These are phyloP conservation scores for Microctenopoma stevenorrisi DNA, from an alignment of 2,797 vertebrate genomes.

Conservation along the genomic window DNA sequence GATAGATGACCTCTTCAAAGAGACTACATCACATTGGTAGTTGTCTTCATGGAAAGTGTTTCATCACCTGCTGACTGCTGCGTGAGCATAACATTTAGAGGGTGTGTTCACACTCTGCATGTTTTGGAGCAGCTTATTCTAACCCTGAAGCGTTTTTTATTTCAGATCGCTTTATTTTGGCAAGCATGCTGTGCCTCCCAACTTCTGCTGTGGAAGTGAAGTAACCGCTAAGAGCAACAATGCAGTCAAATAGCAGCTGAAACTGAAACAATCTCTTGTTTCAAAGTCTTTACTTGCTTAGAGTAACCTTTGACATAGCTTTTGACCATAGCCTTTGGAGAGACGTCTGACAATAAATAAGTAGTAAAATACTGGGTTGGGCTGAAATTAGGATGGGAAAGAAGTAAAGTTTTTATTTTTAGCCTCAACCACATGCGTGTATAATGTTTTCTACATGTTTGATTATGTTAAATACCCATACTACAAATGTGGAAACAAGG, in stretches of 20 bases:
- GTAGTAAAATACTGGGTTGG: background rate
- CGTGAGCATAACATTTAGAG: constrained; percentile 30
- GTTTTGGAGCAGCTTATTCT: constrained; percentile 30
- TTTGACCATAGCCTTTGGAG: background rate
- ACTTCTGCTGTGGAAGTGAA: constrained; percentile 6
- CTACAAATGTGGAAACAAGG: background rate
- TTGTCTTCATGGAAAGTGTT: constrained; percentile 22
- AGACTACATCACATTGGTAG: constrained; percentile 7
- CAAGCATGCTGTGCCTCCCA: constrained; percentile 20
- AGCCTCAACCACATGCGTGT: too few relatives aligned
- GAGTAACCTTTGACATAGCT: background rate
- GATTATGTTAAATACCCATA: background rate
- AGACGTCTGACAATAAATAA: background rate
- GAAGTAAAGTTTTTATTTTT: too few relatives aligned
- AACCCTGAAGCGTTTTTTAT: constrained; percentile 38
- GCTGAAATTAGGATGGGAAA: too few relatives aligned
- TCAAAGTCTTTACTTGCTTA: background rate
- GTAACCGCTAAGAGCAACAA: constrained; percentile 8
- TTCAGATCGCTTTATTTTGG: constrained; percentile 41
- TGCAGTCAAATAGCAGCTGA: background rate
- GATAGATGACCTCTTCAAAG: constrained; percentile 30
- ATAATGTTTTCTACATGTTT: background rate
- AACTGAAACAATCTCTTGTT: background rate
- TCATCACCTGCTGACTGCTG: constrained; percentile 30
- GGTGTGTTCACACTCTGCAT: constrained; percentile 25